These are phyloP conservation scores for Puffinus mauretanicus DNA, from an alignment of 2,113 vertebrate genomes.

Conservation along the genomic window DNA sequence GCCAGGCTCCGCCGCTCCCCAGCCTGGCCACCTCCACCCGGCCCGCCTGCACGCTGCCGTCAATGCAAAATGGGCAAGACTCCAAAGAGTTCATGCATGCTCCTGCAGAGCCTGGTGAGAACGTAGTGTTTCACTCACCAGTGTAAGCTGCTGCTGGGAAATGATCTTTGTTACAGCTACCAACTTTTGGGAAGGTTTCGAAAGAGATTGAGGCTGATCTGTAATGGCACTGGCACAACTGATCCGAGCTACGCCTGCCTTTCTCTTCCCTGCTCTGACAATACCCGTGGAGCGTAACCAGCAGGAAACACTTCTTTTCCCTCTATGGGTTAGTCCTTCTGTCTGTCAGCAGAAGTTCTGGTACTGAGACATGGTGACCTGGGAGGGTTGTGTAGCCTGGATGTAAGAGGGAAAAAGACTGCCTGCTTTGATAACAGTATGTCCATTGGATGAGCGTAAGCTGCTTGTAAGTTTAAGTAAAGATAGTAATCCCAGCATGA, in stretches of 20 bases:
- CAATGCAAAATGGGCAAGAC: neutral
- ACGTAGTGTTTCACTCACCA: neutral
- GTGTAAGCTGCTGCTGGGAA: neutral
- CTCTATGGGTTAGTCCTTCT: neutral
- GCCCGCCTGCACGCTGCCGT: fast-evolving
- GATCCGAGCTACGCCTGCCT: neutral
- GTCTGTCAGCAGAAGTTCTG: neutral
- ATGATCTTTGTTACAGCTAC: neutral
- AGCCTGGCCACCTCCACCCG: neutral
- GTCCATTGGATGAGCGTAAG: neutral
- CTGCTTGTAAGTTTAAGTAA: neutral
- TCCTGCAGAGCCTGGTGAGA: neutral
- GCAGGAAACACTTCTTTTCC: neutral
- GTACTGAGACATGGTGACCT: neutral
- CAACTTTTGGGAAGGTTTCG: neutral
- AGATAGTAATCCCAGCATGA: neutral
- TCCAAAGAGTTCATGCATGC: neutral
- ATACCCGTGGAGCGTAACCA: fast-evolving
- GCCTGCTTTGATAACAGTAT: neutral
- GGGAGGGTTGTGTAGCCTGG: neutral
- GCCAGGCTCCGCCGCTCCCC: neutral
- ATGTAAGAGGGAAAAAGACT: neutral
- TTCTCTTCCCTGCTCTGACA: neutral
- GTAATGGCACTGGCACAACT: neutral
- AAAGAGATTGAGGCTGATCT: neutral